phyloP scores from a whole-genome alignment of 2,888 invertebrate genomes.

The Polydrusus tereticollis region DNA sequence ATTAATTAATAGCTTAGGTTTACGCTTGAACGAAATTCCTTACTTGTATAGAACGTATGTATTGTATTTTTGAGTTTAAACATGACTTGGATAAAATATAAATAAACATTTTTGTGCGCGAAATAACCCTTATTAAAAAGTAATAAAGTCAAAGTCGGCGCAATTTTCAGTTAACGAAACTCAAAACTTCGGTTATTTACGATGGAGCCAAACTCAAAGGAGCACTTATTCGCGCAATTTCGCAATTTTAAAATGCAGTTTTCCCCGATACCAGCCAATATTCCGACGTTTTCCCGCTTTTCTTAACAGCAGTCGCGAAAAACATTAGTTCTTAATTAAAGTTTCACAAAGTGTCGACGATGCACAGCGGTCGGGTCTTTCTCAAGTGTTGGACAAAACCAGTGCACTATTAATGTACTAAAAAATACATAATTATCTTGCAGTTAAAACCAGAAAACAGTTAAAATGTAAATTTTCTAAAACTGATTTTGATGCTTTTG shows the following conservation, averaged over 20 bases:
- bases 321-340: conserved; percentile 45
- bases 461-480: no score
- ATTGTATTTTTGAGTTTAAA: no score
- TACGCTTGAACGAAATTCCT: no score
- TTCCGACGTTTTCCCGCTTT: conserved; percentile 33
- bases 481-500: no score
- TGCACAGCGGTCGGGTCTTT: background rate
- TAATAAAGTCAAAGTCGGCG: conserved; percentile 35
- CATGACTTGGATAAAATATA: background rate
- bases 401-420: background rate
- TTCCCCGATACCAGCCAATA: conserved; percentile 30
- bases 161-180: conserved; percentile 42
- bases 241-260: conserved; percentile 40
- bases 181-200: conserved; percentile 41
- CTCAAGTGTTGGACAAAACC: background rate
- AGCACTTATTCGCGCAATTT: conserved; percentile 28
- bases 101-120: conserved; percentile 13
- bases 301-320: conserved; percentile 37
- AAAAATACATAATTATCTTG: background rate
- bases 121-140: conserved; percentile 37
- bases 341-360: conserved; percentile 25
- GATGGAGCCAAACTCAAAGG: conserved; percentile 30
- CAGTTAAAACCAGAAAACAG: no score
- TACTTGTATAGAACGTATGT: no score
- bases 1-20: no score